phyloP scores from a whole-genome alignment of 2,113 vertebrate genomes.

The Atlantisia rogersi region DNA sequence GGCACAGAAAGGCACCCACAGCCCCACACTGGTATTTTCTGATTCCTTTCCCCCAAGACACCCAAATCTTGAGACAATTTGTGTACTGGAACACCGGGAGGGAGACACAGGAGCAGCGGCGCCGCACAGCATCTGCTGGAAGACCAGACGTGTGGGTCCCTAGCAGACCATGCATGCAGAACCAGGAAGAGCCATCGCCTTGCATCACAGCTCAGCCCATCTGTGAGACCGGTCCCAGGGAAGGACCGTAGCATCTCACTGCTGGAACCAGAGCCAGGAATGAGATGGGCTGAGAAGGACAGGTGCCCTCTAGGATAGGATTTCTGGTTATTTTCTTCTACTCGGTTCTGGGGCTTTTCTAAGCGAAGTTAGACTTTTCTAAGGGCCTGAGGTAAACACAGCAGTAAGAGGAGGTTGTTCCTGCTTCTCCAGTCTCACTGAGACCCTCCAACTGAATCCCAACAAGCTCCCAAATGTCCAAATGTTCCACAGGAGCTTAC shows the following conservation, averaged over 20 bases:
- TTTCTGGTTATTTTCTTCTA: not conserved
- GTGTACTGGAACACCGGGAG: rapidly evolving
- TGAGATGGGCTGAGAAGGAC: not conserved
- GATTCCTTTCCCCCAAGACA: not conserved
- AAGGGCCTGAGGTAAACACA: not conserved
- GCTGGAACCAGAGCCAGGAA: rapidly evolving
- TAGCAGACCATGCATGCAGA: rapidly evolving
- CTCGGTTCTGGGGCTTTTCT: not conserved
- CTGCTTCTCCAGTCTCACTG: not conserved
- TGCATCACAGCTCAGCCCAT: rapidly evolving
- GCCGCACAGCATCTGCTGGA: not conserved
- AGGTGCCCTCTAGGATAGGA: not conserved
- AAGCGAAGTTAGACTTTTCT: not conserved
- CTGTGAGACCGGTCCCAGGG: not conserved
- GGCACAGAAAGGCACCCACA: rapidly evolving
- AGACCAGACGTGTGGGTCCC: not conserved
- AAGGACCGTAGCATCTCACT: not conserved
- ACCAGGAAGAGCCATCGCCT: too few relatives aligned
- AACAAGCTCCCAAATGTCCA: not conserved
- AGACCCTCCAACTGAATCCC: not conserved
- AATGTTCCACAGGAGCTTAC: not conserved
- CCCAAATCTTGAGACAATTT: not conserved
- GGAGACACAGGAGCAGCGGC: not conserved
- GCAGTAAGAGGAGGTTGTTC: not conserved
- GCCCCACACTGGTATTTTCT: not conserved